Base-by-base conservation (phyloP, 2,113 vertebrate genomes). In the Chaenocephalus aceratus region DNA sequence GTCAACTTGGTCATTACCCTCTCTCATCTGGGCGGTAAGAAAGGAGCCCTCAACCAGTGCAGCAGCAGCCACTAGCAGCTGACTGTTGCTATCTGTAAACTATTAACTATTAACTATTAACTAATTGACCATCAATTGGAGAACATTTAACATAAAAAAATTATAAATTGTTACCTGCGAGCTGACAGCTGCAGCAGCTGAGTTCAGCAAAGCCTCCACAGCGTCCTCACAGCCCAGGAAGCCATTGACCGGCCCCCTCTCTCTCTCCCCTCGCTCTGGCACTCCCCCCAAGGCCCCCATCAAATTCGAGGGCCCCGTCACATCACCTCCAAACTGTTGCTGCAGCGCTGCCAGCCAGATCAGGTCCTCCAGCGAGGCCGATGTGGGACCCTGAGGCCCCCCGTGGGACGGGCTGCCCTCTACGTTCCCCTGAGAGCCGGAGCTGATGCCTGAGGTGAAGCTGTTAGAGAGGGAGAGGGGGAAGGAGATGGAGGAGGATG, bases 221-320 rank as follows among this genome's bases (percentile, higher is more conserved):
- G 98, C 97, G 12, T 99, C 98, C 92, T 99, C 98, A 0, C 97
- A 98, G 34, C 97, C 98, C 91, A 99, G 92, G 91, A 95, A 99
- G 85, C 63, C 96, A 86, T 95, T 97, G 89, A 3, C 96, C 51
- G 94, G 95, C 91, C 95, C 97, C 94, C 95, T 96, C 90, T 95
- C 94, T 64, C 94, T 79, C 71, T 95, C 94, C 18, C 88, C 93
- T 64, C 91, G 85, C 67, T 95, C 94, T 1, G 90, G 86, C 5
- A 88, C 91, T 6, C 92, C 94, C 12, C 94, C 93, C 59, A 95
- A 74, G 65, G 93, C 92, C 49, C 94, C 94, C 30, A 95, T 78
- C 59, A 95, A 76, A 5, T 93, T 93, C 51, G 92, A 91, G 0
- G 92, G 91, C 3, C 93, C 98, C 44, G 96, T 80, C 45, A 90